phyloP scores from a whole-genome alignment of 1,140 invertebrate genomes.

The roundworm (Caenorhabditis elegans) region DNA sequence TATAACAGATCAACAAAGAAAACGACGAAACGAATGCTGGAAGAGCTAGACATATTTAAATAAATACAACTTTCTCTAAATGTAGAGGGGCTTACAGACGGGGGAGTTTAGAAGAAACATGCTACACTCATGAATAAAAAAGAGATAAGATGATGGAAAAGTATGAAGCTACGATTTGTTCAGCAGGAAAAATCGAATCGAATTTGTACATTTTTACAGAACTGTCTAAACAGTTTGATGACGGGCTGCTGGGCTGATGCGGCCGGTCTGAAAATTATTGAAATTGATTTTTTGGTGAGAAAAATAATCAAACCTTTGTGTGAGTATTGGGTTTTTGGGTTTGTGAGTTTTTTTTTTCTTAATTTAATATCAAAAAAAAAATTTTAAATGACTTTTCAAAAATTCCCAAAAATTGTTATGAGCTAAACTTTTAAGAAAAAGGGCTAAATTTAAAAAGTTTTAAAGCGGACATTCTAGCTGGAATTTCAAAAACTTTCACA shows the following conservation, averaged over 20 bases:
- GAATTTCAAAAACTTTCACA: no score
- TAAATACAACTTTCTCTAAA: not conserved
- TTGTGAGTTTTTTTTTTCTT: no score
- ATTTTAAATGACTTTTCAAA: no score
- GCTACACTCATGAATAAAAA: slow-evolving; percentile 11
- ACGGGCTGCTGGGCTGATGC: not conserved
- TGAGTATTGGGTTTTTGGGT: no score
- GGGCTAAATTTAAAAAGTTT: no score
- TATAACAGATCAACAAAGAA: not conserved
- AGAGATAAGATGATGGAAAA: not conserved
- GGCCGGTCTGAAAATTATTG: not conserved
- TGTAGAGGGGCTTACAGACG: no score
- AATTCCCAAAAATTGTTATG: no score
- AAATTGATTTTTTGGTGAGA: not conserved
- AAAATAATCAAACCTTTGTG: no score
- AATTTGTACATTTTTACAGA: slow-evolving; percentile 21
- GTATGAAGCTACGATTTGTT: not conserved
- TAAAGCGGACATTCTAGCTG: no score
- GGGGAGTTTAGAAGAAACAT: not conserved
- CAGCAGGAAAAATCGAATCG: not conserved
- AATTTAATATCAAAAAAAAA: no score
- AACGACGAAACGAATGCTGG: not conserved
- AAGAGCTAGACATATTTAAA: not conserved
- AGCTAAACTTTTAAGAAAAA: no score
- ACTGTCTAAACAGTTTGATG: not conserved